phyloP scores from a whole-genome alignment of 2,797 vertebrate genomes.

The Pitangus sulphuratus region DNA sequence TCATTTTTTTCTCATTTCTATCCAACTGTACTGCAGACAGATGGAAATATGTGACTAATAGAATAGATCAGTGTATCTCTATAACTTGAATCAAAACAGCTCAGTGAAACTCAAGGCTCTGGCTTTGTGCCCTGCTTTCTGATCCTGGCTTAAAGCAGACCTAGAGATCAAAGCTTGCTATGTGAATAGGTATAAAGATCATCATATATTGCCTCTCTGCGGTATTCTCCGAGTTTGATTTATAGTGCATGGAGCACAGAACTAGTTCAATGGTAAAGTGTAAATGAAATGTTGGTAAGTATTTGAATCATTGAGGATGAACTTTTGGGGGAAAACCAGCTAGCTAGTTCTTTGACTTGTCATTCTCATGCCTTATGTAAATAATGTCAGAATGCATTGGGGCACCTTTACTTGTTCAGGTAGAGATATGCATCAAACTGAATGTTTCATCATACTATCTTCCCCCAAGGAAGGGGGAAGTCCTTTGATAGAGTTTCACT shows the following conservation, averaged over 20 bases:
- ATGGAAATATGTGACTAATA: background rate
- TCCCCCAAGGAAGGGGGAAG: background rate
- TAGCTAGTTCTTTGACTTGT: background rate
- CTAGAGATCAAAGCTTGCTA: slow-evolving; percentile 18
- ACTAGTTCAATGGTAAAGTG: background rate
- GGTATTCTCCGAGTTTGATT: background rate
- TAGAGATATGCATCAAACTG: background rate
- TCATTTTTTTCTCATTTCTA: background rate
- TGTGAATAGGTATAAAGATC: background rate
- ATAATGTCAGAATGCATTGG: background rate
- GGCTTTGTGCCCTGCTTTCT: background rate
- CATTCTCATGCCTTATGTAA: background rate
- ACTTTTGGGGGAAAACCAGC: background rate
- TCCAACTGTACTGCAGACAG: background rate
- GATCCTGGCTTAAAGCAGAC: background rate
- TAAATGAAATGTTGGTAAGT: background rate
- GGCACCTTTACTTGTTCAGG: background rate
- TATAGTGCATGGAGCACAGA: background rate
- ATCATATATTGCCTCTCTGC: background rate
- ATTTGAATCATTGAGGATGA: background rate
- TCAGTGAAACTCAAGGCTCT: background rate
- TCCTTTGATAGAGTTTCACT: background rate
- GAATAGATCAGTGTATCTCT: background rate
- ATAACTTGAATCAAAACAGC: background rate
- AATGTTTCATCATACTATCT: background rate